These are phyloP conservation scores for Andricus quercusramuli DNA, from an alignment of 2,888 invertebrate genomes.

Conservation along the genomic window DNA sequence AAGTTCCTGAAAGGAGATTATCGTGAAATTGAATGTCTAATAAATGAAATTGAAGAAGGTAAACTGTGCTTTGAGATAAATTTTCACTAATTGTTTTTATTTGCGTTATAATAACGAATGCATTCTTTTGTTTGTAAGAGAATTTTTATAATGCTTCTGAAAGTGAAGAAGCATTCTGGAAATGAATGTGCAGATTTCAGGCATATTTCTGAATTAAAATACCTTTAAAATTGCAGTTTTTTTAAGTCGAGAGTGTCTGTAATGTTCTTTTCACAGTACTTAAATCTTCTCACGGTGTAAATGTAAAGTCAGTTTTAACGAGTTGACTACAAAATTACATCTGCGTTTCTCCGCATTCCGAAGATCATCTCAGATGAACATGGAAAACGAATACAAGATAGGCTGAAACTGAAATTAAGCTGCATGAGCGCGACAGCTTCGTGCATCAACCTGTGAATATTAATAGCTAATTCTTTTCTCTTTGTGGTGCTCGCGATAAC, in stretches of 20 bases:
- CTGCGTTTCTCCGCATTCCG: conserved; percentile 36
- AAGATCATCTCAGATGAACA: conserved; percentile 33
- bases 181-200: conserved; percentile 24
- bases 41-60: background rate
- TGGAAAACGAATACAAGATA: conserved; percentile 28
- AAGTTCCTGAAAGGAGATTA: conserved; percentile 26
- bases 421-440: conserved; percentile 19
- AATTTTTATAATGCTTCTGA: background rate
- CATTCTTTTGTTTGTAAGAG: background rate
- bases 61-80: background rate
- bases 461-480: conserved; percentile 21
- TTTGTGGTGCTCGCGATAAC: background rate
- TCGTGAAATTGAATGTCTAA: conserved; percentile 13
- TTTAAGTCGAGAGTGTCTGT: background rate
- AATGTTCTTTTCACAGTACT: conserved; percentile 17
- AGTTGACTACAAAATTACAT: conserved; percentile 37
- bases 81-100: background rate
- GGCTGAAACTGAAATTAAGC: conserved; percentile 34
- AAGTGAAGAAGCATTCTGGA: background rate
- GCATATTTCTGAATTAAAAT: conserved; percentile 28
- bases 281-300: conserved; percentile 33
- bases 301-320: conserved; percentile 36
- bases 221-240: conserved; percentile 12
- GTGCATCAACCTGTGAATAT: conserved; percentile 27
- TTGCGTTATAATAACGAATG: too few relatives aligned